Evolutionary conservation across 37 sponge, comb jelly and placozoan species (phyloP), one percentile per base, ranked within the genome.

Genomic region (Chondrilla cf. caribensis): DNA sequence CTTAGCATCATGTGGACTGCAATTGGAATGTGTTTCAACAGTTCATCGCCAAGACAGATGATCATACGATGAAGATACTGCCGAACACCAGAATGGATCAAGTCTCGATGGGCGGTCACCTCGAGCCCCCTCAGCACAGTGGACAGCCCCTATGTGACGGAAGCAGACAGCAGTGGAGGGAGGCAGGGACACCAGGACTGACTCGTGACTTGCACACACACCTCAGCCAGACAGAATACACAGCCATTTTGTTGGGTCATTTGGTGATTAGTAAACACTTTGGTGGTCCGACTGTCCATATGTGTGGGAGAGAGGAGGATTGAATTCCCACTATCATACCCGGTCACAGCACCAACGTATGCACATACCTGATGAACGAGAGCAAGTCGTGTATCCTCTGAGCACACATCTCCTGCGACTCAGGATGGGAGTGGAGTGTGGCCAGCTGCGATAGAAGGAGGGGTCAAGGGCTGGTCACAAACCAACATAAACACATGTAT

Each of bases 41-140:
- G 79, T 82, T 90, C 89, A 38, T 90, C 92, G 17, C 95, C 97
- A 18, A 96, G 84, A 41, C 95, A 90, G 42, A 96, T 90, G 41
- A 96, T 86, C 97, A 96, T 96, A 0, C 97, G 83, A 62, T 96
- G 97, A 0, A 96, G 87, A 54, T 86, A 93, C 65, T 93, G 94
- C 59, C 94, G 54, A 39, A 96, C 95, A 33, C 93, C 93, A 44
- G 95, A 85, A 11, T 90, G 94, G 6, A 96, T 85, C 0, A 68
- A 19, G 38, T 90, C 89, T 41, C 84, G 54, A 77, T 93, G 89
- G 7, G 86, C 79, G 25, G 78, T 58, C 25, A 90, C 83, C 42
- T 94, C 91, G 80, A 94, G 55, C 0, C 91, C 91, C 36, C 59
- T 76, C 29, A 94, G 81, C 39, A 93, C 82, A 0, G 84, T 42